Evolutionary conservation across 2,797 vertebrate species (phyloP).

Genomic region (Hippopotamyrus pictus): DNA sequence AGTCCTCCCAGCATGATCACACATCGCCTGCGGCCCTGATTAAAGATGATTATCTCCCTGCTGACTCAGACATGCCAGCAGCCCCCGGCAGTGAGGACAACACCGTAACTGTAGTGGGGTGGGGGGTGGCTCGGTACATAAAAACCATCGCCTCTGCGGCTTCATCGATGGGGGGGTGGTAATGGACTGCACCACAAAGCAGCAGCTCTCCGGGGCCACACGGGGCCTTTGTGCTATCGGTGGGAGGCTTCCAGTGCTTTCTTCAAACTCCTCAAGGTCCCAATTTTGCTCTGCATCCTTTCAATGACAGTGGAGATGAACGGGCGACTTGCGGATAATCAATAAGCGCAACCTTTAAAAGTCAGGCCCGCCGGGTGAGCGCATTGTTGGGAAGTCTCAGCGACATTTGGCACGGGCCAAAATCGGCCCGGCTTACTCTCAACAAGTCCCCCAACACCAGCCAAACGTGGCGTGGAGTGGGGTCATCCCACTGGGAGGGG

Average conservation of each 20-base stretch:
- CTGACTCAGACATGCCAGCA: slow-evolving; percentile 40
- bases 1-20: slow-evolving; percentile 46
- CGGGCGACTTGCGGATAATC: slow-evolving; percentile 38
- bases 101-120: slow-evolving; percentile 5
- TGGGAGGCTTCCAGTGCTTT: neutral
- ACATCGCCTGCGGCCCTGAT: slow-evolving; percentile 47
- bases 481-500: neutral
- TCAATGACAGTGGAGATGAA: slow-evolving; percentile 38
- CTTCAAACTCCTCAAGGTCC: slow-evolving; percentile 26
- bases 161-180: neutral
- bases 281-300: slow-evolving; percentile 33
- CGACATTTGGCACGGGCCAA: slow-evolving; percentile 5
- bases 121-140: neutral
- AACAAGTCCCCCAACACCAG: neutral
- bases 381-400: neutral
- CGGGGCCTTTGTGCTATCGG: neutral
- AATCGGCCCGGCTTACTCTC: neutral
- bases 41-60: slow-evolving; percentile 54
- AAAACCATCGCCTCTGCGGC: neutral
- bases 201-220: neutral
- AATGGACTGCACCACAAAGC: neutral
- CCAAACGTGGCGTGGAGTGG: neutral
- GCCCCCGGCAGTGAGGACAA: slow-evolving; percentile 22
- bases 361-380: slow-evolving; percentile 26
- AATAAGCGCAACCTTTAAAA: slow-evolving; percentile 43